phyloP scores from a whole-genome alignment of 2,113 vertebrate genomes.

The Dicaeum eximium region DNA sequence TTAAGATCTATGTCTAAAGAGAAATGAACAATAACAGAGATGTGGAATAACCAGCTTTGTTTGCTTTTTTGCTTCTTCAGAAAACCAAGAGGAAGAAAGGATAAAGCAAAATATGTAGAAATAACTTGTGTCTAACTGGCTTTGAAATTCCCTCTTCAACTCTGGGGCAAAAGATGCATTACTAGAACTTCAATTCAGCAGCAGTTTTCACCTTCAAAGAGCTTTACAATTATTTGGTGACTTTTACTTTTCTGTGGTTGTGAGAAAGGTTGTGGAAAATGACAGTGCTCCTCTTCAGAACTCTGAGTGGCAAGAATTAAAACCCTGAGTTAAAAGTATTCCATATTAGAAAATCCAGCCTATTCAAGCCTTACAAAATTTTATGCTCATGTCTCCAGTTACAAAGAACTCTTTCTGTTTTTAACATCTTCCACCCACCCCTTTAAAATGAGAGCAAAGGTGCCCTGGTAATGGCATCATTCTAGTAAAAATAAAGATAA shows the following conservation, averaged over 20 bases:
- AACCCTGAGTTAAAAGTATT: not conserved
- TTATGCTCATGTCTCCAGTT: not conserved
- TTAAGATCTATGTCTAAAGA: not conserved
- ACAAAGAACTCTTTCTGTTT: not conserved
- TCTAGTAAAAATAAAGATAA: not conserved
- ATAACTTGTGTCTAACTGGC: not conserved
- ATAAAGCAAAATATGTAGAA: not conserved
- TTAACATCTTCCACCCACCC: not conserved
- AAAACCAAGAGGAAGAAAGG: not conserved
- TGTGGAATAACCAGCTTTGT: not conserved
- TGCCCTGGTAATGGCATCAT: not conserved
- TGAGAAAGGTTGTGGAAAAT: not conserved
- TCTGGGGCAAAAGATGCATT: not conserved
- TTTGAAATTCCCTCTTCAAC: not conserved
- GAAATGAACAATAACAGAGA: not conserved
- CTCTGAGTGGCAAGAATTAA: not conserved
- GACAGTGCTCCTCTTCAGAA: not conserved
- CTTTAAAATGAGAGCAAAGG: not conserved
- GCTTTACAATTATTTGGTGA: not conserved
- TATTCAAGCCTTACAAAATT: not conserved
- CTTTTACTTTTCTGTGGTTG: not conserved
- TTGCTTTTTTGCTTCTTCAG: not conserved
- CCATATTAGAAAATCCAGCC: not conserved
- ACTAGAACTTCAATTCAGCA: not conserved
- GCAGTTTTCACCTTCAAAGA: constrained; percentile 2